Base-by-base conservation (phyloP, 2,888 invertebrate genomes). In the Sinhomidia bicolor region DNA sequence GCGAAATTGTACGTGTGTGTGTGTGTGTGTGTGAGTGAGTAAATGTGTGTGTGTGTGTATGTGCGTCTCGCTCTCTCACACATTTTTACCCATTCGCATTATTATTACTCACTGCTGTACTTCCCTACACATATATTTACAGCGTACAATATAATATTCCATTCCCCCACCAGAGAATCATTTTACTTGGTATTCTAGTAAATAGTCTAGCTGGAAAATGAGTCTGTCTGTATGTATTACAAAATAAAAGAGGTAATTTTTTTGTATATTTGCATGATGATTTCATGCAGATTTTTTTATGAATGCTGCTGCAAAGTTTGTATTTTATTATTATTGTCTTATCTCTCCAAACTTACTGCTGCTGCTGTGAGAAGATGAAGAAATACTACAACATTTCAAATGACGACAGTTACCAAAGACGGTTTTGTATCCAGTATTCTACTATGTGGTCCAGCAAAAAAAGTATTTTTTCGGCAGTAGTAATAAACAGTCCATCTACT, bases 191-290 rank as follows among this genome's bases (percentile, higher is more conserved):
- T 36, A 36, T 5, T 36, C 7, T 36, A 36, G 7, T 36, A 7
- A 36, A 7, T 5, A 36, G 36, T 36, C 36, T 36, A 44, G 47
- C 71, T 47, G 44, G 47, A 47, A 47, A 74, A 74, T 47, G 36
- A 36, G 36, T n/a, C n/a, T n/a, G n/a, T n/a, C n/a, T n/a, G n/a
- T 12, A 7, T 6, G 20, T 23, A 20, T 26, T 26, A n/a, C n/a
- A n/a, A n/a, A n/a, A n/a, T n/a, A n/a, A 36, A 36, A 36, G 7
- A 36, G 4, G 36, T 36, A 36, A 7, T 36, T 20, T 32, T 26
- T 74, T 74, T 74, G n/a, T n/a, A n/a, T n/a, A 74, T 74, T 74
- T 74, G 74, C 44, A 47, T 74, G 41, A 74, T 74, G 74, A n/a
- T 47, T 74, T 23, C 71, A 71, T 71, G 71, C 71, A 71, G 44